Evolutionary conservation across 2,797 vertebrate species (phyloP).

Genomic region (Numenius phaeopus): DNA sequence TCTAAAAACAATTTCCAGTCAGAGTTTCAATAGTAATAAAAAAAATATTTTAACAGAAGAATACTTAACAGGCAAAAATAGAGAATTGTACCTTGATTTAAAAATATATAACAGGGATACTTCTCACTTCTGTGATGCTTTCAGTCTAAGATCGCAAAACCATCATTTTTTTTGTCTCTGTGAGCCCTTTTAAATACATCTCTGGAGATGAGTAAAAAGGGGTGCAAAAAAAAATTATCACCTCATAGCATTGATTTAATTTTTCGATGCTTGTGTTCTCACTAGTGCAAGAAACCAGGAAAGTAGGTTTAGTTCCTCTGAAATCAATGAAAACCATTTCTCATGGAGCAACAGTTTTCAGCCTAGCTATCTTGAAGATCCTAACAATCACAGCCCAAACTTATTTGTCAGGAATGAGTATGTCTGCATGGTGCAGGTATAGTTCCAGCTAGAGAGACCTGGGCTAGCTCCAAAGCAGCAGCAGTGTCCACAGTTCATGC

Average conservation of each 20-base stretch:
- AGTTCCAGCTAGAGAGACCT: not conserved
- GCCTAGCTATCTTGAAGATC: not conserved
- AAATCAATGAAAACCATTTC: not conserved
- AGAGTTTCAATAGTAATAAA: not conserved
- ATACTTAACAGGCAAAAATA: not conserved
- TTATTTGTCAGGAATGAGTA: not conserved
- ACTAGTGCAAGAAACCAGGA: not conserved
- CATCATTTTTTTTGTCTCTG: not conserved
- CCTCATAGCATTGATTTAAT: not conserved
- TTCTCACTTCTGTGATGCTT: not conserved
- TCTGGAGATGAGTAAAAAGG: not conserved
- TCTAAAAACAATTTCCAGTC: conserved; percentile 68
- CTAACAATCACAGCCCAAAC: not conserved
- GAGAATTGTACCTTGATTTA: not conserved
- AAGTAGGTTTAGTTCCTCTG: not conserved
- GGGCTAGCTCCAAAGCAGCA: not conserved
- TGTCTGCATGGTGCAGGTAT: not conserved
- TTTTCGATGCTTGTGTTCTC: not conserved
- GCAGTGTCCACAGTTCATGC: not conserved
- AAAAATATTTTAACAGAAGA: not conserved
- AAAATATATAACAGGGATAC: not conserved
- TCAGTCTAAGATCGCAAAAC: not conserved
- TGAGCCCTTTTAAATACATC: not conserved
- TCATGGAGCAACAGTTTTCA: conserved; percentile 1
- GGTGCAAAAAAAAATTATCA: not conserved